phyloP scores from a whole-genome alignment of 2,797 vertebrate species.

The Leptatherina wallacei region DNA sequence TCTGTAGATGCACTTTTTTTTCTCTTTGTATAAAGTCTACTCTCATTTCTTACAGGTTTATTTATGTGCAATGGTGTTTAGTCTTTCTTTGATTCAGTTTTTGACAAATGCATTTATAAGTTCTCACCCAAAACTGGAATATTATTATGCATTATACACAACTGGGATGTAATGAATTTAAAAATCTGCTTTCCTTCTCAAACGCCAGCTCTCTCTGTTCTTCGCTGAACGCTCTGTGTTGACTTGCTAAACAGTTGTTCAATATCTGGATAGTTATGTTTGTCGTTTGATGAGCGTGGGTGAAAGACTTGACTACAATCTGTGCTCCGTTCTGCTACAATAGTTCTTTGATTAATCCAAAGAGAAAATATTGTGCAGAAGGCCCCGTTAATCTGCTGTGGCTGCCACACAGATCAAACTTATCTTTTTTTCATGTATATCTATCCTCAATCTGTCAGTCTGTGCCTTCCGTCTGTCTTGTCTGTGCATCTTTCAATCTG shows the following conservation, averaged over 20 bases:
- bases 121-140: neutral
- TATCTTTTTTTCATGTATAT: neutral
- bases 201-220: neutral
- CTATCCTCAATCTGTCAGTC: conserved; percentile 33
- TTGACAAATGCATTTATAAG: neutral
- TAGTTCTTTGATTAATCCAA: conserved; percentile 30
- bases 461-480: conserved; percentile 76
- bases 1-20: neutral
- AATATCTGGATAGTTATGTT: neutral
- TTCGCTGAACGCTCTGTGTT: conserved; percentile 13
- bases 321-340: conserved; percentile 27
- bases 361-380: neutral
- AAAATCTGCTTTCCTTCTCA: neutral
- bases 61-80: neutral
- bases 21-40: neutral
- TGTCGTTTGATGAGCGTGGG: conserved; percentile 21
- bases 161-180: neutral
- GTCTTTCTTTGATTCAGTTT: neutral
- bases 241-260: conserved; percentile 4
- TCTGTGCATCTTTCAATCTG: conserved; percentile 45
- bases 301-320: conserved; percentile 31
- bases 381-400: neutral
- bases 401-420: neutral
- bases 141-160: neutral
- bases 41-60: neutral